Evolutionary conservation across 2,888 invertebrate species (phyloP).

Genomic region (Scaptomyza cyrtandrae): DNA sequence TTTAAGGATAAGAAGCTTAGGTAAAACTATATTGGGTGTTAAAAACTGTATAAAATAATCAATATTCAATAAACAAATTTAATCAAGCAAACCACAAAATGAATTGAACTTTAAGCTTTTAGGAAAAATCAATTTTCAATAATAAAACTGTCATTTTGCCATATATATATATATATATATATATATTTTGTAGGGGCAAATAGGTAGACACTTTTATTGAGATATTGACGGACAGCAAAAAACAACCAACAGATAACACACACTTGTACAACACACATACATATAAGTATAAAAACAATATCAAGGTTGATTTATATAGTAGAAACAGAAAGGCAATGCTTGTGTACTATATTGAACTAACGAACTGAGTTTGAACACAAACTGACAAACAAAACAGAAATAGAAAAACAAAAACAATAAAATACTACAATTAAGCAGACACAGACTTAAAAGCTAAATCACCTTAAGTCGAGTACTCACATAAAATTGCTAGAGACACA

Average conservation of each 20-base stretch:
- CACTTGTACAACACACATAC: slow-evolving; percentile 25
- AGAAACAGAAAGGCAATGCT: slow-evolving; percentile 23
- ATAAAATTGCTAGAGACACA: slow-evolving; percentile 60
- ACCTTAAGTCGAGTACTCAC: slow-evolving; percentile 58
- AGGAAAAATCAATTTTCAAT: slow-evolving; percentile 11
- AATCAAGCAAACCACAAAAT: background rate
- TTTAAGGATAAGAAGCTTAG: background rate
- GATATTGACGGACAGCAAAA: slow-evolving; percentile 34
- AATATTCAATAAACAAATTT: background rate
- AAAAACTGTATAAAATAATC: background rate
- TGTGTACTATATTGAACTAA: background rate
- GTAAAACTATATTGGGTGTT: too few relatives aligned
- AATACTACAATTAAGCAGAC: slow-evolving; percentile 9
- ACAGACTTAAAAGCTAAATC: slow-evolving; percentile 53
- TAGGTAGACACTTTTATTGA: slow-evolving; percentile 43
- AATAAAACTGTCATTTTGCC: slow-evolving; percentile 2
- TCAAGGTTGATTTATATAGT: slow-evolving; percentile 47
- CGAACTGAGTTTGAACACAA: too few relatives aligned
- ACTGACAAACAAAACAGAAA: too few relatives aligned
- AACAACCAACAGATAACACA: slow-evolving; percentile 49
- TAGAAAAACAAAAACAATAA: slow-evolving; percentile 24
- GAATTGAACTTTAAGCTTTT: background rate
- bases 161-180: too few relatives aligned
- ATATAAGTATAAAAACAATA: slow-evolving; percentile 13
- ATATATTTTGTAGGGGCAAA: slow-evolving; percentile 15